Evolutionary conservation across 1,140 invertebrate species (phyloP), one percentile per base, ranked within the genome.

Genomic region (Bilobella aurantiaca): DNA sequence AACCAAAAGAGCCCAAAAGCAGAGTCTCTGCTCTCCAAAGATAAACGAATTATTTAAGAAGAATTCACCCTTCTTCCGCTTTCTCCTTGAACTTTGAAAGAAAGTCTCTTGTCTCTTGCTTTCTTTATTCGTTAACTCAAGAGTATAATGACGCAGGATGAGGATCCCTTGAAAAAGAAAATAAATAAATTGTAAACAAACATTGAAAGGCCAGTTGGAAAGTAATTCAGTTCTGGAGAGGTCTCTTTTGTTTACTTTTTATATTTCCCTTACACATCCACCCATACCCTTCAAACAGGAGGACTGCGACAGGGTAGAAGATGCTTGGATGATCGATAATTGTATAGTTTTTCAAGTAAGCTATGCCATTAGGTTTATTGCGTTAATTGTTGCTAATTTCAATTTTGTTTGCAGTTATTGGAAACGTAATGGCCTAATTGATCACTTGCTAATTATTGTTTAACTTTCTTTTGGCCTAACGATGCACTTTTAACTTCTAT

Each of bases 21-120:
- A 16, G 8, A 63, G 65, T 31, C 42, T 23, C 68, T 69, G 68
- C 46, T 64, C 37, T 46, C 32, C 14, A 62, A 69, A 69, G 68
- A 69, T 69, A 69, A 69, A 69, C 64, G 68, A 69, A 69, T 69
- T 69, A 69, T 65, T 69, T 65, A 69, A 66, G 65, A 66, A 62
- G 53, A 58, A 69, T 12, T 30, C 8, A 34, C 3, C 18, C 58
- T 8, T 8, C 12, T 59, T 46, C 49, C 14, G 37, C 5, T 34
- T 46, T 37, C 34, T 30, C 14, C 12, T 12, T 37, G 3, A 34
- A 30, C 31, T 53, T 18, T 14, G 34, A 42, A 18, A 42, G 34
- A 42, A 42, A 53, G 49, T 59, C 58, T 29, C 65, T 62, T 47
- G 14, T 46, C 27, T 37, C 32, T 62, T 27, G 3, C 59, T 34